Evolutionary conservation across 2,797 vertebrate species (phyloP).

Genomic region (Sitta carolinensis): DNA sequence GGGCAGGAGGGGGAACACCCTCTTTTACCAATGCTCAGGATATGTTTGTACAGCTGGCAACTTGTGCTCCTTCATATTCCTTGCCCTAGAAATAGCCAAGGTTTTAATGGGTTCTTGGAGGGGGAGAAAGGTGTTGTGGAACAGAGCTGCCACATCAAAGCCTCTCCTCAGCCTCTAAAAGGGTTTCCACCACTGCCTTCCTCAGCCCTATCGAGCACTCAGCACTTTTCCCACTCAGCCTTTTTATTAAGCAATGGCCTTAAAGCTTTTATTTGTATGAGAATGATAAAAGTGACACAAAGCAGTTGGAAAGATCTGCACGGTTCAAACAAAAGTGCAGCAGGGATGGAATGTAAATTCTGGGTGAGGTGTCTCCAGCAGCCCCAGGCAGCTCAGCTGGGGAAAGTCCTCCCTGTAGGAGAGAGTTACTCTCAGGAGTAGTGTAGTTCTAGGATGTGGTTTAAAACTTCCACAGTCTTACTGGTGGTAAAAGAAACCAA

Average conservation of each 20-base stretch:
- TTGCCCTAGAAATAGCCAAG: slow-evolving; percentile 56
- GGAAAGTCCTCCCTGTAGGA: not conserved
- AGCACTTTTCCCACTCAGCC: slow-evolving; percentile 31
- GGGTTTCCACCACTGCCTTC: slow-evolving; percentile 39
- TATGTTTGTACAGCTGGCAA: slow-evolving; percentile 65
- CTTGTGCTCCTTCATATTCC: slow-evolving; percentile 23
- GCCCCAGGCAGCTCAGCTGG: not conserved
- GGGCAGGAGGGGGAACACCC: slow-evolving; percentile 1
- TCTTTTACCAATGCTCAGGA: slow-evolving; percentile 3
- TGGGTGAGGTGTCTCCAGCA: not conserved
- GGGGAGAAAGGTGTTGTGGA: slow-evolving; percentile 53
- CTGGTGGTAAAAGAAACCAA: not conserved
- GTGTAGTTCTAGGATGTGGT: not conserved
- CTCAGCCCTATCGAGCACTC: slow-evolving; percentile 22
- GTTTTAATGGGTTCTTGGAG: slow-evolving; percentile 52
- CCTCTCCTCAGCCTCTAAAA: slow-evolving; percentile 41
- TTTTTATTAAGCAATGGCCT: slow-evolving; percentile 42
- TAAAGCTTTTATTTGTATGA: slow-evolving; percentile 36
- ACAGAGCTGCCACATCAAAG: slow-evolving; percentile 68
- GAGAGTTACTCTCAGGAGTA: not conserved
- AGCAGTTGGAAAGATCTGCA: not conserved
- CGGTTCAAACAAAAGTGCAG: slow-evolving; percentile 18
- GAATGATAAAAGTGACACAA: slow-evolving; percentile 60
- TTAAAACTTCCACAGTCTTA: not conserved
- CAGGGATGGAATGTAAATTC: not conserved